phyloP scores from a whole-genome alignment of 2,888 invertebrate species.

The Microctonus aethiopoides region DNA sequence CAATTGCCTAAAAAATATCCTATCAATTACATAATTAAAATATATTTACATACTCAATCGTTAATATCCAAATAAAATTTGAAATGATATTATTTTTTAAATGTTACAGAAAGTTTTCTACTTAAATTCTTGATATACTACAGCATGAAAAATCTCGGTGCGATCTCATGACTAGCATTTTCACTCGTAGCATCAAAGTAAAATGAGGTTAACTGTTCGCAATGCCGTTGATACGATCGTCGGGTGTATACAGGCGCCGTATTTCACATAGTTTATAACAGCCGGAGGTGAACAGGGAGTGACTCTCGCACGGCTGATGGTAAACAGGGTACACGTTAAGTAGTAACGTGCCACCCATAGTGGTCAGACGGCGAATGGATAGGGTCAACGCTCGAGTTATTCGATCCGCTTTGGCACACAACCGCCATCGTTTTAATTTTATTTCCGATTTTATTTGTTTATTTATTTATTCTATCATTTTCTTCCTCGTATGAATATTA shows the following conservation, averaged over 20 bases:
- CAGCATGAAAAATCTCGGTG: background rate
- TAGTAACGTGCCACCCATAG: slow-evolving; percentile 46
- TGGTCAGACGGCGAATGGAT: slow-evolving; percentile 40
- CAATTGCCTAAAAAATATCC: no score
- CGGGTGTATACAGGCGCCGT: slow-evolving; percentile 46
- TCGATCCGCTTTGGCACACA: no score
- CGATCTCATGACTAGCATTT: background rate
- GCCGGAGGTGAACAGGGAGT: slow-evolving; percentile 38
- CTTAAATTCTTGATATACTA: background rate
- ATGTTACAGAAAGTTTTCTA: no score
- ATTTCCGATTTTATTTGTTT: background rate
- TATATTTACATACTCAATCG: no score
- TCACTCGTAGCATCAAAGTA: background rate
- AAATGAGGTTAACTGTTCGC: slow-evolving; percentile 51
- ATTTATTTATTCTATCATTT: background rate
- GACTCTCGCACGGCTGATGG: slow-evolving; percentile 45
- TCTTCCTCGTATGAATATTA: no score
- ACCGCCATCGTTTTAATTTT: no score
- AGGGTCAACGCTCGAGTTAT: slow-evolving; percentile 46
- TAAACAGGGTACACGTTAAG: slow-evolving; percentile 55
- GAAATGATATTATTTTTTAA: no score
- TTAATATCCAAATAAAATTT: no score
- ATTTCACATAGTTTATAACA: slow-evolving; percentile 60
- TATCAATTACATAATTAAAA: no score
- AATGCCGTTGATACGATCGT: slow-evolving; percentile 54